Percentiles rank a stretch among this genome's conserved stretches.
phyloP scores from a whole-genome alignment of 2,113 vertebrate species.

The Lepus europaeus region DNA sequence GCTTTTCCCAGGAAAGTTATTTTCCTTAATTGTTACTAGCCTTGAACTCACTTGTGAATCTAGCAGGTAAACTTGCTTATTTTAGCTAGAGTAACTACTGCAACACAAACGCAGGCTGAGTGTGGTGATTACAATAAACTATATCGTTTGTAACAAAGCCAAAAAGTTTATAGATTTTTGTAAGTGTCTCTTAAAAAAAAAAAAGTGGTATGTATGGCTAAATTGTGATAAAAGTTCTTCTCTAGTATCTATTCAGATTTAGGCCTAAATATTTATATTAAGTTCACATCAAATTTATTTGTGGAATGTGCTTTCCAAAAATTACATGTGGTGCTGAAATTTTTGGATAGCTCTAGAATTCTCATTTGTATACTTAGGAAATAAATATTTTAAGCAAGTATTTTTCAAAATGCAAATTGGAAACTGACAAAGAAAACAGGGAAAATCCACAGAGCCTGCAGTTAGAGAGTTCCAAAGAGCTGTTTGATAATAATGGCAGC shows the following conservation, averaged over 20 bases:
- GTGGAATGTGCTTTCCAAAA: conserved; percentile 29
- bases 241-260: background rate
- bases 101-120: background rate
- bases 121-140: background rate
- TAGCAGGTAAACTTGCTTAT: conserved; percentile 35
- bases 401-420: conserved; percentile 57
- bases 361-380: conserved; percentile 46
- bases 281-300: conserved; percentile 46
- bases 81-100: background rate
- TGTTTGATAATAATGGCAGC: background rate
- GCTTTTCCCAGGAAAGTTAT: conserved; percentile 44
- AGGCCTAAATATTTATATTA: background rate
- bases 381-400: conserved; percentile 41
- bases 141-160: background rate
- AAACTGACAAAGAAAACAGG: conserved; percentile 7
- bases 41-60: conserved; percentile 38
- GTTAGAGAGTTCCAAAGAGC: background rate
- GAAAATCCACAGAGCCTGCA: background rate
- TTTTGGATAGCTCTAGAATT: background rate
- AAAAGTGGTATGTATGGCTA: background rate
- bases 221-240: conserved; percentile 17
- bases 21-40: conserved; percentile 10
- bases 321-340: background rate
- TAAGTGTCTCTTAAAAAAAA: background rate
- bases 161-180: conserved; percentile 12